phyloP scores from a whole-genome alignment of 1,140 invertebrate genomes.

The Zaprionus ghesquierei region DNA sequence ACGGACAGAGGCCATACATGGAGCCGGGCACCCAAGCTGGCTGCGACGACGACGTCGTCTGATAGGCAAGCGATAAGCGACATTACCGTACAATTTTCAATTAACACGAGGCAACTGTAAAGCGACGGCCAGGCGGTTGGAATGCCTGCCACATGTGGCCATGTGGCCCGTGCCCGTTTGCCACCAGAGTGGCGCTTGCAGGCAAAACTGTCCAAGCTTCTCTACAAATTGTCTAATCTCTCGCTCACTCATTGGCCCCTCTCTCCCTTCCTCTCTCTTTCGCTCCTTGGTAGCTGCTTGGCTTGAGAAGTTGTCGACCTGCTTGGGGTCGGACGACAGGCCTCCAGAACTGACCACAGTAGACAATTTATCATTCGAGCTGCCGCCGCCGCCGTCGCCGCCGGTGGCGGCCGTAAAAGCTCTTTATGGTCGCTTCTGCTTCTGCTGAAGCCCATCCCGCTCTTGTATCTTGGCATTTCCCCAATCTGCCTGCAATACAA shows the following conservation, averaged over 20 bases:
- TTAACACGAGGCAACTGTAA: slow-evolving; percentile 71
- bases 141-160: slow-evolving; percentile 10
- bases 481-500: background rate
- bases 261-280: background rate
- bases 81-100: slow-evolving; percentile 80
- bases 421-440: slow-evolving; percentile 73
- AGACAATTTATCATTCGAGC: slow-evolving; percentile 70
- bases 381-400: slow-evolving; percentile 36
- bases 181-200: slow-evolving; percentile 61
- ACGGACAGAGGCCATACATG: slow-evolving; percentile 16
- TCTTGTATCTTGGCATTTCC: background rate
- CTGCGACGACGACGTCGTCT: slow-evolving; percentile 25
- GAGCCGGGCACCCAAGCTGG: slow-evolving; percentile 1
- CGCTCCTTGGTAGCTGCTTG: slow-evolving; percentile 67
- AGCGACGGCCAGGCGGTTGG: slow-evolving; percentile 4
- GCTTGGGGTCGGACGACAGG: slow-evolving; percentile 18
- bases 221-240: slow-evolving; percentile 77
- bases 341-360: slow-evolving; percentile 53
- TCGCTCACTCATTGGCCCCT: background rate
- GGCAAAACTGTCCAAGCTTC: slow-evolving; percentile 48
- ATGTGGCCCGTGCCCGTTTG: slow-evolving; percentile 1
- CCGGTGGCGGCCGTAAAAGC: slow-evolving; percentile 67
- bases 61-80: slow-evolving; percentile 73
- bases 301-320: slow-evolving; percentile 71
- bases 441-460: slow-evolving; percentile 9